Evolutionary conservation across 2,888 invertebrate species (phyloP).

Genomic region (Tenthredo distinguenda): DNA sequence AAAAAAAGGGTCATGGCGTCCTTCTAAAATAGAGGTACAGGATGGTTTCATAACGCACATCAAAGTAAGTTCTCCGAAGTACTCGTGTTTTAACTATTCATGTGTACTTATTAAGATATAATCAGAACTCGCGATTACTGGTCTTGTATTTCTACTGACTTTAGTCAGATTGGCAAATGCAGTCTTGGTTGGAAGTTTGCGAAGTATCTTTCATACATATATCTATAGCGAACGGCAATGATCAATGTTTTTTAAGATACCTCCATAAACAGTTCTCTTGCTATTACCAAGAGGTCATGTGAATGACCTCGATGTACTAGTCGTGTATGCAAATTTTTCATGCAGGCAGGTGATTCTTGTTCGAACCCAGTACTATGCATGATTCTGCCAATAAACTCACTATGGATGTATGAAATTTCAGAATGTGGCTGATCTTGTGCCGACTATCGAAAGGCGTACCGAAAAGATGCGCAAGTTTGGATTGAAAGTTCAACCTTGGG

Average conservation of each 20-base stretch:
- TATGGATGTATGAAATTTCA: neutral
- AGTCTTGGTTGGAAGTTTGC: neutral
- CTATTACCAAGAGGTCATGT: too few relatives aligned
- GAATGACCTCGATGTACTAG: too few relatives aligned
- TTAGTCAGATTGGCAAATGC: neutral
- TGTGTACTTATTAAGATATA: neutral
- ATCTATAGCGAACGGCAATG: too few relatives aligned
- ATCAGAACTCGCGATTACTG: neutral
- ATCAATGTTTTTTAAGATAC: too few relatives aligned
- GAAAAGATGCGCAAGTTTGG: neutral
- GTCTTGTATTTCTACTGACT: neutral
- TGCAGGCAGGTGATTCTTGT: too few relatives aligned
- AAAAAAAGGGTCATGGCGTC: neutral
- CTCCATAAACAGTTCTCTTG: too few relatives aligned
- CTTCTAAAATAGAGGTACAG: neutral
- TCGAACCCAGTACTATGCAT: neutral
- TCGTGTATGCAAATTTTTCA: too few relatives aligned
- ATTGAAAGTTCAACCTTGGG: neutral
- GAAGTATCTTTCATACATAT: neutral
- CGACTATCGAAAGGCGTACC: neutral
- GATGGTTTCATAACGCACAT: too few relatives aligned
- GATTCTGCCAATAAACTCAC: neutral
- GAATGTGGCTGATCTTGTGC: neutral
- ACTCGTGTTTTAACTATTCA: neutral
- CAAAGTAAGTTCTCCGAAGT: neutral